These are phyloP conservation scores for Leucoma salicis DNA, from an alignment of 2,888 invertebrate genomes.

Conservation along the genomic window DNA sequence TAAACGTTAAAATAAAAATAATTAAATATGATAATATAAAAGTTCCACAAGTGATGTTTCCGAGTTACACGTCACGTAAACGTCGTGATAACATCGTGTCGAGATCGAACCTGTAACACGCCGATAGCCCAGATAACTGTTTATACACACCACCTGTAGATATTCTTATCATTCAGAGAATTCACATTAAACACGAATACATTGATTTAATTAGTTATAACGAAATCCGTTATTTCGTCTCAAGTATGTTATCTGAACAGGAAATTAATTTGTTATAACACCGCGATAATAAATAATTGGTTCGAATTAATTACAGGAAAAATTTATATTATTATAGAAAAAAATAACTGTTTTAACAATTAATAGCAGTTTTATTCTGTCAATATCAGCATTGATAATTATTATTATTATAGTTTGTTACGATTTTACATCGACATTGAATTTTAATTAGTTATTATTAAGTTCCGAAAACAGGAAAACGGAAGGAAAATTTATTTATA, in stretches of 20 bases:
- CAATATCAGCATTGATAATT: neutral
- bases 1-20: too few species aligned
- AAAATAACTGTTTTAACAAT: conserved; percentile 26
- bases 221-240: conserved; percentile 22
- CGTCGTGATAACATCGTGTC: too few species aligned
- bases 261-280: conserved; percentile 26
- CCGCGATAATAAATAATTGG: conserved; percentile 38
- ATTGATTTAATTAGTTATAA: conserved; percentile 9
- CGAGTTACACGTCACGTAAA: too few species aligned
- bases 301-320: conserved; percentile 33
- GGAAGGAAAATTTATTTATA: neutral
- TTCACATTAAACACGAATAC: neutral
- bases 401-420: neutral
- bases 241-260: conserved; percentile 23
- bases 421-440: neutral
- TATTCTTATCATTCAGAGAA: too few species aligned
- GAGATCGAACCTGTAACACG: too few species aligned
- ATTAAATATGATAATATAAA: too few species aligned
- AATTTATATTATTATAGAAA: conserved; percentile 10
- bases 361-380: conserved; percentile 24
- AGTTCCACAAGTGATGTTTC: too few species aligned
- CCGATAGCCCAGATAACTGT: too few species aligned
- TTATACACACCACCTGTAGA: too few species aligned
- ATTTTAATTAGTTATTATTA: neutral
- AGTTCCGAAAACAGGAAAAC: conserved; percentile 5